Percentiles rank a stretch among this genome's conserved stretches.
Conservation (phyloP, 2,113 vertebrate genomes). For the Lethenteron reissneri region DNA sequence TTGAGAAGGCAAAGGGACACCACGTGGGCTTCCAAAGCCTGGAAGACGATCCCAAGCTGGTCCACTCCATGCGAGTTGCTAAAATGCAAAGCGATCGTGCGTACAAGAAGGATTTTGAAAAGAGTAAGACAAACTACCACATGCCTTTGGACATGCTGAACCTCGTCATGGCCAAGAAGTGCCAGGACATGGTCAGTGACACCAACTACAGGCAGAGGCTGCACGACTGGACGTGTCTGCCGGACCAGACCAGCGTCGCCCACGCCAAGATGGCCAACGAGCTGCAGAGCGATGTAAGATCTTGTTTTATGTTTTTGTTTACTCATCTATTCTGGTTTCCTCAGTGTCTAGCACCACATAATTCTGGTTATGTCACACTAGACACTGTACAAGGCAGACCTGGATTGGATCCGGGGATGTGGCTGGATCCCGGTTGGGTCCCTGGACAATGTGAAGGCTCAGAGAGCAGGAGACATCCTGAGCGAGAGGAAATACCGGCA, state of each 20-base stretch:
- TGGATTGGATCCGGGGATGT: constrained; percentile 1
- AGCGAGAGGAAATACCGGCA: constrained; percentile 23
- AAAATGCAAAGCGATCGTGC: constrained; percentile 57
- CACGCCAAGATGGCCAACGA: constrained; percentile 52
- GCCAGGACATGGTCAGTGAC: constrained; percentile 52
- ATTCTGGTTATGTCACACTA: not conserved
- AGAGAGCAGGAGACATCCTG: constrained; percentile 26
- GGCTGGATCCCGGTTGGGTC: constrained; percentile 25
- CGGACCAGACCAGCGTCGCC: constrained; percentile 47
- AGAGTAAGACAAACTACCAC: constrained; percentile 48
- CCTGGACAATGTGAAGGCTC: constrained; percentile 45
- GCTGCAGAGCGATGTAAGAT: constrained; percentile 49
- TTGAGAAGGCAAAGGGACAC: constrained; percentile 61
- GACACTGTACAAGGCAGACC: not conserved
- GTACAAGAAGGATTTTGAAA: constrained; percentile 68
- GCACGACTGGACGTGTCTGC: constrained; percentile 61
- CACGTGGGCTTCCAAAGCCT: constrained; percentile 46
- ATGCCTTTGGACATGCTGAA: constrained; percentile 50
- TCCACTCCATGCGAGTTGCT: constrained; percentile 46
- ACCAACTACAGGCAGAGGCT: constrained; percentile 38
- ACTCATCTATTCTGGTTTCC: too few species aligned
- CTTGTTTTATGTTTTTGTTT: too few species aligned
- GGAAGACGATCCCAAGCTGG: constrained; percentile 47
- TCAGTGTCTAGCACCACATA: too few species aligned
- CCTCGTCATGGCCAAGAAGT: constrained; percentile 51